These are phyloP conservation scores for Dynastes grantii DNA, from an alignment of 2,888 invertebrate species.

Conservation along the genomic window DNA sequence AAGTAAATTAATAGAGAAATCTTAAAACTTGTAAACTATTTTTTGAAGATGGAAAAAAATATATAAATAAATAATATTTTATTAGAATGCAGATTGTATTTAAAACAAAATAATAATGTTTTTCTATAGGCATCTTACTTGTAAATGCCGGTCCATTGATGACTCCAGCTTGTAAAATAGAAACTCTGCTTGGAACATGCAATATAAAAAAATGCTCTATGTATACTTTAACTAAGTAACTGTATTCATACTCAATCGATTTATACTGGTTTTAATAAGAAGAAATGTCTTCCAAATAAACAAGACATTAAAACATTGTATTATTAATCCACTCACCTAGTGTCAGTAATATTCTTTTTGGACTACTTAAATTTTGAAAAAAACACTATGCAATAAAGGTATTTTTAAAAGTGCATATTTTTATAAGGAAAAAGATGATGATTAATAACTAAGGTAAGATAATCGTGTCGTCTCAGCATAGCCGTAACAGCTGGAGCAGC, in stretches of 20 bases:
- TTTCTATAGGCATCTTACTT: constrained; percentile 44
- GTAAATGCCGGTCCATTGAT: constrained; percentile 47
- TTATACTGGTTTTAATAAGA: constrained; percentile 71
- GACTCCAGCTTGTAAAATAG: constrained; percentile 62
- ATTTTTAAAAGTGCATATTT: too few species aligned
- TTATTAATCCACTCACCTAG: constrained; percentile 34
- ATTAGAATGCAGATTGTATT: constrained; percentile 50
- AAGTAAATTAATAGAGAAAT: constrained; percentile 35
- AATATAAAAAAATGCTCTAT: constrained; percentile 61
- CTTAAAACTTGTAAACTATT: constrained; percentile 51
- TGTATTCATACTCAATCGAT: constrained; percentile 70
- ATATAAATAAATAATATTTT: constrained; percentile 49
- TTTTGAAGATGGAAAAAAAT: constrained; percentile 47
- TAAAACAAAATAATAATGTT: constrained; percentile 33
- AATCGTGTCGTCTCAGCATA: too few species aligned
- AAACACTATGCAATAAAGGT: too few species aligned
- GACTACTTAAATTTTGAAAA: too few species aligned
- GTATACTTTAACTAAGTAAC: constrained; percentile 64
- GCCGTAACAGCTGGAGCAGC: too few species aligned
- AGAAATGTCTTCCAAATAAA: constrained; percentile 71
- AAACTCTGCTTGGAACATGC: constrained; percentile 60
- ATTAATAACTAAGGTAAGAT: too few species aligned
- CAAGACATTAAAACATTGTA: constrained; percentile 65
- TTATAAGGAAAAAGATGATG: too few species aligned
- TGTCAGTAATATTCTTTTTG: background rate